phyloP scores from a whole-genome alignment of 2,113 vertebrate species.

The Forbesichthys papilliferus region DNA sequence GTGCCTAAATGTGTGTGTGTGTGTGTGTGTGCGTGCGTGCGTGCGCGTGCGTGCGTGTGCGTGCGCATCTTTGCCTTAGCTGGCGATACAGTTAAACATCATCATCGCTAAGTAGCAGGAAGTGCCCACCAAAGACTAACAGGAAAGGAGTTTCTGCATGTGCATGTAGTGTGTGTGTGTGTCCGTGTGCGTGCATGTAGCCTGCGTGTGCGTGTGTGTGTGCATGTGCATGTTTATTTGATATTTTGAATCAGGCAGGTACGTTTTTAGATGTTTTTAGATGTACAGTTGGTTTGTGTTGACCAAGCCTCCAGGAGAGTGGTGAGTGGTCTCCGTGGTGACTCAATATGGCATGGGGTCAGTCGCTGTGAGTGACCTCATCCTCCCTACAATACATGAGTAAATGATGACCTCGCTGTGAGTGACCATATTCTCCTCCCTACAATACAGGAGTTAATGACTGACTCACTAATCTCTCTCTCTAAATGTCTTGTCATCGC shows the following conservation, averaged over 20 bases:
- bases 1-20: background rate
- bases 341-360: slow-evolving; percentile 48
- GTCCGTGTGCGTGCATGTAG: slow-evolving; percentile 5
- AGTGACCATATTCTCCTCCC: slow-evolving; percentile 17
- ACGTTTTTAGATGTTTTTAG: slow-evolving; percentile 6
- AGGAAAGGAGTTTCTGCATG: slow-evolving; percentile 46
- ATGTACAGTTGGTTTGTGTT: slow-evolving; percentile 8
- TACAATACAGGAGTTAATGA: slow-evolving; percentile 34
- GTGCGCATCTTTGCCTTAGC: slow-evolving; percentile 1
- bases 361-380: slow-evolving; percentile 14
- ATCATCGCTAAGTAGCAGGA: slow-evolving; percentile 49
- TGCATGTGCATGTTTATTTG: background rate
- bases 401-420: slow-evolving; percentile 40
- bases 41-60: slow-evolving; percentile 10
- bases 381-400: slow-evolving; percentile 33
- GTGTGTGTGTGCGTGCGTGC: slow-evolving; percentile 25
- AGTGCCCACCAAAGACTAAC: slow-evolving; percentile 27
- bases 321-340: slow-evolving; percentile 20
- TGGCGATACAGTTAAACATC: slow-evolving; percentile 14
- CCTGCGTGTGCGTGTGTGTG: background rate
- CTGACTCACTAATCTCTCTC: background rate
- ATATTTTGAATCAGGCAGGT: background rate
- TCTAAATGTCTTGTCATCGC: background rate
- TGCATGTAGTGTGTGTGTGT: slow-evolving; percentile 14
- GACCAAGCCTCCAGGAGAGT: slow-evolving; percentile 28